Percentiles rank a stretch among this genome's conserved stretches.
Conservation (phyloP, 2,113 vertebrate species). For the Hypanus sabinus region DNA sequence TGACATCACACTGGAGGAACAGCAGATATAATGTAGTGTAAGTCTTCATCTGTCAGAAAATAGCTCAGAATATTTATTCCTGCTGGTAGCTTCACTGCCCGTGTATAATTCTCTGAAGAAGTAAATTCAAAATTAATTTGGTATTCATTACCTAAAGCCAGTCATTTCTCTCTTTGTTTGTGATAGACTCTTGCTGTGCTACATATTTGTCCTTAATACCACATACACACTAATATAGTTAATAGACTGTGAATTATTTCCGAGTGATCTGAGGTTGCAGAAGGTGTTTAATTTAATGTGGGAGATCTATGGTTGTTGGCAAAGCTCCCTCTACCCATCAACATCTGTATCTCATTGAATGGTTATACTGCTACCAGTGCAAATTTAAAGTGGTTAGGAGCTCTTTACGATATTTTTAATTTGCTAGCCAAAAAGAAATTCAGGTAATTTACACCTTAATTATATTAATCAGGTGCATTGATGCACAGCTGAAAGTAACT, state of each 20-base stretch:
- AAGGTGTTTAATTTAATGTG: background rate
- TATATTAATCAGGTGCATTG: background rate
- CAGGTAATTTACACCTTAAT: background rate
- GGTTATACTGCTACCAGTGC: background rate
- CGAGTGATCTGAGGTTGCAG: background rate
- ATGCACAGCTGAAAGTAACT: background rate
- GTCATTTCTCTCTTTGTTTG: background rate
- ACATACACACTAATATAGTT: background rate
- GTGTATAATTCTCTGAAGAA: background rate
- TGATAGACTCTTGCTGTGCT: background rate
- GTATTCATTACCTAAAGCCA: background rate
- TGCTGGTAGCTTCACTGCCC: no score
- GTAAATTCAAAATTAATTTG: background rate
- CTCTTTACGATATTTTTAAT: background rate
- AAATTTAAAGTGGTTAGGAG: background rate
- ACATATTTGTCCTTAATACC: background rate
- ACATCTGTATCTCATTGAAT: background rate
- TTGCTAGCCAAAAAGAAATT: background rate
- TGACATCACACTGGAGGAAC: no score
- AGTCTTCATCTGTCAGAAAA: no score
- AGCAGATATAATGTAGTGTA: no score
- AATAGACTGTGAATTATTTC: background rate
- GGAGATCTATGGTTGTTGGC: background rate
- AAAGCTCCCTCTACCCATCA: background rate
- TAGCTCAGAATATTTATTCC: no score